Evolutionary conservation across 1,140 invertebrate genomes (phyloP), one percentile per base, ranked within the genome.

Genomic region (Gonioctena quinquepunctata): DNA sequence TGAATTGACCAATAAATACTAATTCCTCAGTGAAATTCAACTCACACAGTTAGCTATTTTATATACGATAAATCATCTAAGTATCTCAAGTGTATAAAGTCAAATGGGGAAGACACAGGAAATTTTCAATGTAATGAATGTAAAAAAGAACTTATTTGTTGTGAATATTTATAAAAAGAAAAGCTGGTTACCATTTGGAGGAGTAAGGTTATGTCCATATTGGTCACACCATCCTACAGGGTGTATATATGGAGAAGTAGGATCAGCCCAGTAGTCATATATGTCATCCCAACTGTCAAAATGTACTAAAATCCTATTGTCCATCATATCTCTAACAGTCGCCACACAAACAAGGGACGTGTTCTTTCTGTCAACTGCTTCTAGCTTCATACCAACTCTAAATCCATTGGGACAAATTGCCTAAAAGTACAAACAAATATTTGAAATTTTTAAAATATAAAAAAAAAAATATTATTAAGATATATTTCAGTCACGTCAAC

Each of bases 221-320:
- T 94, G 89, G 76, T 93, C 88, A 80, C 95, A 96, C 94, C 95
- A 97, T 59, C 95, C 94, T 11, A 97, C 91, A 3, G 95, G 95
- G 87, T 97, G 95, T 64, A 98, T 96, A 79, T 95, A 95, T 0
- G 95, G 95, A 0, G 95, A 97, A 28, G 89, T 90, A 0, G 92
- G 89, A 79, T 96, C 92, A 54, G 93, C 90, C 96, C 96, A 98
- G 82, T 95, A 96, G 85, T 98, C 96, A 82, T 96, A 98, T 73
- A 92, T 90, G 79, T 94, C 92, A 79, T 95, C 92, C 95, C 96
- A 98, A 74, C 93, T 94, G 86, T 98, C 96, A 85, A 98, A 98
- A 83, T 96, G 96, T 56, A 99, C 90, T 1, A 96, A 89, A 77
- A 98, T 89, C 26, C 95, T 86, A 74, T 91, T 90, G 74, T 94